Base-by-base conservation (phyloP, 2,797 vertebrate genomes). In the Acanthornis magna region DNA sequence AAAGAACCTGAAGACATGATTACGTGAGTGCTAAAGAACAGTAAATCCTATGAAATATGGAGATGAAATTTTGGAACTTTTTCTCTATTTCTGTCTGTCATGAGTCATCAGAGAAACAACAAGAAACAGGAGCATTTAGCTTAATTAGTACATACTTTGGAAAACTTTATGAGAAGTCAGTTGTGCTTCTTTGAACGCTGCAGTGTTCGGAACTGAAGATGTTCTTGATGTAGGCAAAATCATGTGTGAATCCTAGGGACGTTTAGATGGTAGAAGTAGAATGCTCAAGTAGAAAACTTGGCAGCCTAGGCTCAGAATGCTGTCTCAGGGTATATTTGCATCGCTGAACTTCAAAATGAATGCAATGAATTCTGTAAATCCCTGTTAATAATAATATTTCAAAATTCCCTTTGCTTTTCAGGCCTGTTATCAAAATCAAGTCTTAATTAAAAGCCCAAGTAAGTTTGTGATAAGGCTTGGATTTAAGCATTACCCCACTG, bases 1-100 rank as follows among this genome's bases (percentile, higher is more conserved):
- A 99, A 99, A 97, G 99, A 99, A 91, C 99, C 99, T 2, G 99
- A 99, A 97, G 99, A 99, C 97, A 99, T 99, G 99, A 99, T 99
- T 97, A 99, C 99, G 99, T 99, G 98, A 96, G 99, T 98, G 54
- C 68, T 51, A 66, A 71, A 36, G 54, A 73, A 58, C 65, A 65
- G 10, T 78, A 27, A 91, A 88, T 91, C 32, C 29, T 47, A 13
- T 85, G 20, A 79, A 76, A 74, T 43, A 38, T 1, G 60, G n/a
- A 50, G 27, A 25, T 11, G 9, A 65, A 19, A 62, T 65, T 95
- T 89, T 34, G 60, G 40, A 92, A 76, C 38, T 60, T 89, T 72
- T 74, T 26, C n/a, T 79, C 32, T 84, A 5, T 78, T 84, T 91
- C 51, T 91, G 11, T 82, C 45, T 82, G 10, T 65, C 26, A 13